These are phyloP conservation scores for Drosophila anceps DNA, from an alignment of 2,888 invertebrate species.

Conservation along the genomic window DNA sequence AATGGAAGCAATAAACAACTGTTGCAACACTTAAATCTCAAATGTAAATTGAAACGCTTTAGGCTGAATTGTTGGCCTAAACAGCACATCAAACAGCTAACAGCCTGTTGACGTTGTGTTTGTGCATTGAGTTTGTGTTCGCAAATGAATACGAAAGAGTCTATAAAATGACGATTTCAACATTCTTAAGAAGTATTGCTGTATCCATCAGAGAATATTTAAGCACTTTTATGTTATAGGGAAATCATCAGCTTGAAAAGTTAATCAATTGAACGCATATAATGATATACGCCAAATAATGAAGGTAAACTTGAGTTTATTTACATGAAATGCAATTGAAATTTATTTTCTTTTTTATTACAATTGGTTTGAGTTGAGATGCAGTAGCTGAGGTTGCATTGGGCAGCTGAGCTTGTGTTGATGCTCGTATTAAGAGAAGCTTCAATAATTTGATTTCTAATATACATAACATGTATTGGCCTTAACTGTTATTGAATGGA, in stretches of 20 bases:
- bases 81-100: neutral
- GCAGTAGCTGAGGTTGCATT: too few species aligned
- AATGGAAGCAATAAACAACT: neutral
- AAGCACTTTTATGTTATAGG: neutral
- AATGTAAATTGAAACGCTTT: neutral
- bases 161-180: neutral
- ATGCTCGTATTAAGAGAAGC: too few species aligned
- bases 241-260: too few species aligned
- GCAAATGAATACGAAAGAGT: neutral
- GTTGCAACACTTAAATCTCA: neutral
- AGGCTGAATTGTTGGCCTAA: neutral
- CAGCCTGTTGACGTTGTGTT: constrained; percentile 7
- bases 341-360: too few species aligned
- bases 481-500: too few species aligned
- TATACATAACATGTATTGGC: too few species aligned
- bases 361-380: neutral
- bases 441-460: too few species aligned
- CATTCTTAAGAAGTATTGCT: neutral
- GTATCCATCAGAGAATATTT: neutral
- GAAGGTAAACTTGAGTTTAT: too few species aligned
- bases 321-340: too few species aligned
- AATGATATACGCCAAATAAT: too few species aligned
- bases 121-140: neutral
- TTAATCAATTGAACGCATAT: too few species aligned
- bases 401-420: too few species aligned